These are phyloP conservation scores for Morus bassanus DNA, from an alignment of 2,797 vertebrate species.

Conservation along the genomic window DNA sequence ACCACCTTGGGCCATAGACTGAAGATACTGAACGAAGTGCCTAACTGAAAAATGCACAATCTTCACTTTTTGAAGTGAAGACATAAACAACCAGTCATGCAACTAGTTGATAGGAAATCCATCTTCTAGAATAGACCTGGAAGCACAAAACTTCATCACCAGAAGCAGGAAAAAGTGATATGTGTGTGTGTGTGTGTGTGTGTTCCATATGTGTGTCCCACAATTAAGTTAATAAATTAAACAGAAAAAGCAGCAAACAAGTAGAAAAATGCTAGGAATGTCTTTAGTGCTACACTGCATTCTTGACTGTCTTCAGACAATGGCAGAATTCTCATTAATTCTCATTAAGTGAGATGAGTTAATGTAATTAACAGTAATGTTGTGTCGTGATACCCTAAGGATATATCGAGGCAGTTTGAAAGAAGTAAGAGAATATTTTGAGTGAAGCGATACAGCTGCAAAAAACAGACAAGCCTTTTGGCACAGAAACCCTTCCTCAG, in stretches of 20 bases:
- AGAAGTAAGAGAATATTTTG: neutral
- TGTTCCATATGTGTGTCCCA: neutral
- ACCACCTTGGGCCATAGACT: neutral
- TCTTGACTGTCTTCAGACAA: neutral
- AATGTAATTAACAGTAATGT: conserved; percentile 21
- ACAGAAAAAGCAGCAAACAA: neutral
- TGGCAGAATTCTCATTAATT: conserved; percentile 33
- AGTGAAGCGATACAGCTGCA: neutral
- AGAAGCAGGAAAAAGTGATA: neutral
- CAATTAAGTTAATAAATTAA: neutral
- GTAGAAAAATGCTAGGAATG: conserved; percentile 25
- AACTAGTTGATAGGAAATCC: neutral
- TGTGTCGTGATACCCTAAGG: neutral
- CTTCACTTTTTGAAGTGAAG: neutral
- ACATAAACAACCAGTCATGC: neutral
- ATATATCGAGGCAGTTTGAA: neutral
- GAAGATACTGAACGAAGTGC: neutral
- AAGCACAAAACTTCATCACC: neutral
- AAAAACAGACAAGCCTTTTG: neutral
- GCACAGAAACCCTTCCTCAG: neutral
- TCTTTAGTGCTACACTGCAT: neutral
- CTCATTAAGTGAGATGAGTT: conserved; percentile 36
- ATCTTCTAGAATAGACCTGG: neutral
- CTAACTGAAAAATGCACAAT: neutral
- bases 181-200: neutral